Base-by-base conservation (phyloP, 2,888 invertebrate genomes). In the Drosophila stalkeri region DNA sequence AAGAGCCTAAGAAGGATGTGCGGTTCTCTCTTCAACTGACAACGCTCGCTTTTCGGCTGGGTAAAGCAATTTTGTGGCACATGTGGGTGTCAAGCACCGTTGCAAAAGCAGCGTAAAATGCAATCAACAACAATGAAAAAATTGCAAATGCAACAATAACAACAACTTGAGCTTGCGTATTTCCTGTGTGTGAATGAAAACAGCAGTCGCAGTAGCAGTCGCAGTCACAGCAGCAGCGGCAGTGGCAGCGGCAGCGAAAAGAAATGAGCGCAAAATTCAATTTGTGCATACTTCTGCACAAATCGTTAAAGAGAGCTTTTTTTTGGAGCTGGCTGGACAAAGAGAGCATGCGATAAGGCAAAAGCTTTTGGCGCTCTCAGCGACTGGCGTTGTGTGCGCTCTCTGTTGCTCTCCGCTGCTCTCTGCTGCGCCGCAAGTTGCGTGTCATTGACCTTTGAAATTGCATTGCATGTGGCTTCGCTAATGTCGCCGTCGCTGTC, bases 361-460 rank as follows among this genome's bases (percentile, higher is more conserved):
- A 82, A 75, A 84, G 70, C 61, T 73, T 64, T 70, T 55, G 44
- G 37, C 51, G 61, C 70, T 74, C 62, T 67, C 20, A 11, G 11
- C 65, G 51, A 46, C 39, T 72, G 57, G 23, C 31, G 31, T 72
- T 68, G 14, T 27, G 60, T 5, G 37, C 60, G 66, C 75, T 75
- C 68, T 64, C 39, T 52, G 43, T 27, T 27, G 6, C 18, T 41
- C 41, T 18, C 18, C 8, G 41, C 64, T 59, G 41, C 66, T 74
- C 66, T 74, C 37, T 66, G 77, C 56, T 67, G 60, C 55, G 71
- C 80, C 80, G 84, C 81, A 78, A 63, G 81, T 70, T 74, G 83
- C 69, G 84, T 81, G 91, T 81, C 85, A 86, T 88, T 90, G 90
- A 88, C 90, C 88, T 86, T 88, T 90, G 89, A 80, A 88, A 81